Percentiles rank a stretch among this genome's conserved stretches.
These are phyloP conservation scores for Lasioglossum malachurum DNA, from an alignment of 2,888 invertebrate genomes.

Conservation along the genomic window DNA sequence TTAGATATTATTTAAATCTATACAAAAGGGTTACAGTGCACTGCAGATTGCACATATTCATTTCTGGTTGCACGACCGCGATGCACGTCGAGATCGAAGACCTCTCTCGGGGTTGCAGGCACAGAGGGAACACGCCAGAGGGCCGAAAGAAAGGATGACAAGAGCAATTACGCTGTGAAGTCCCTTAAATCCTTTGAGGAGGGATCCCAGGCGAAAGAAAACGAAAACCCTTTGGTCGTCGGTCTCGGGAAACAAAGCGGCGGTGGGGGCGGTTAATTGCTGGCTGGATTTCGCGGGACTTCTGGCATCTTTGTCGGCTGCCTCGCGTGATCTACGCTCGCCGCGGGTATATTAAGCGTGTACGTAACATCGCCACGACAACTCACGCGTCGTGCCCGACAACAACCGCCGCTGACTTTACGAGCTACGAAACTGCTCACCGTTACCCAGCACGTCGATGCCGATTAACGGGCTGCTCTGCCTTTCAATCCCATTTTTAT, in stretches of 20 bases:
- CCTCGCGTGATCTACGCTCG: slow-evolving; percentile 53
- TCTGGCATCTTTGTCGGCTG: slow-evolving; percentile 45
- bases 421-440: slow-evolving; percentile 47
- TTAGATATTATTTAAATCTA: no score
- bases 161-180: slow-evolving; percentile 13
- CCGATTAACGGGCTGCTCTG: slow-evolving; percentile 36
- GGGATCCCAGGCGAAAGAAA: slow-evolving; percentile 2
- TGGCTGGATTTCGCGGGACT: slow-evolving; percentile 51
- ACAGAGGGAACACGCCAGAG: background rate
- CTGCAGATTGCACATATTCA: background rate
- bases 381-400: slow-evolving; percentile 54
- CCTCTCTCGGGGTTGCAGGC: background rate
- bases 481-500: background rate
- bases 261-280: slow-evolving; percentile 51
- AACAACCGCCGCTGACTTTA: slow-evolving; percentile 53
- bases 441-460: slow-evolving; percentile 48
- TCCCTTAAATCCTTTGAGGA: slow-evolving; percentile 16
- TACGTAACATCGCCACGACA: slow-evolving; percentile 53
- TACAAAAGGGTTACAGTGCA: no score
- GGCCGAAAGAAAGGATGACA: slow-evolving; percentile 19
- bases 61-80: background rate
- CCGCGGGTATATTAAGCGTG: slow-evolving; percentile 55
- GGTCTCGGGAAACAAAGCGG: slow-evolving; percentile 33
- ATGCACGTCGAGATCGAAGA: background rate
- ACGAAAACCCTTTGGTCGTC: slow-evolving; percentile 16